phyloP scores from a whole-genome alignment of 2,113 vertebrate genomes.

The Panthera tigris region DNA sequence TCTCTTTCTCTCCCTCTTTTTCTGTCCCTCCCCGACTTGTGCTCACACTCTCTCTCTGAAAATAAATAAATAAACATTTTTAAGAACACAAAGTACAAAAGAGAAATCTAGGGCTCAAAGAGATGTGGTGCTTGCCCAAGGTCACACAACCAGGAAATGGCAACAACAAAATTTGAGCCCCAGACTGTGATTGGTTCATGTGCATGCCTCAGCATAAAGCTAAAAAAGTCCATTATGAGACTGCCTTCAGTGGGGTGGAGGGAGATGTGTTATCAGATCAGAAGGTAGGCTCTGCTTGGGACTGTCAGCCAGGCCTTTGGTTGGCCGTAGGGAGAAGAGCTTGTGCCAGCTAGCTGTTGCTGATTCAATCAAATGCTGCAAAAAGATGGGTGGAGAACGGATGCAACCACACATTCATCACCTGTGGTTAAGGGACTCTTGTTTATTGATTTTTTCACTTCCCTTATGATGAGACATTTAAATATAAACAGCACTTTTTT shows the following conservation, averaged over 20 bases:
- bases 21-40: too few relatives aligned
- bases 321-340: neutral
- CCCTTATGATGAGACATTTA: neutral
- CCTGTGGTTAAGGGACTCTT: neutral
- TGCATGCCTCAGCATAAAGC: neutral
- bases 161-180: neutral
- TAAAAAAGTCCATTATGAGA: neutral
- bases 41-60: too few relatives aligned
- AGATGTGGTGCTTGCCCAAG: neutral
- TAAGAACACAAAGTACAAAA: neutral
- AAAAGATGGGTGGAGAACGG: neutral
- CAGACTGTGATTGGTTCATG: neutral
- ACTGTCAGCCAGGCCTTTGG: neutral
- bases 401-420: neutral
- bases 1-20: too few relatives aligned
- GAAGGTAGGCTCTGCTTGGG: neutral
- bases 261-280: neutral
- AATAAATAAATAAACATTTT: too few relatives aligned
- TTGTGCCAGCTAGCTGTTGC: neutral
- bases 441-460: neutral
- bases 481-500: neutral
- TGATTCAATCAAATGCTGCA: neutral
- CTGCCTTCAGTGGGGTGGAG: neutral
- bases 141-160: neutral
- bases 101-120: neutral